Percentiles rank a stretch among this genome's conserved stretches.
Conservation (phyloP, 1,140 invertebrate genomes). For the Lutraria rhynchaena region DNA sequence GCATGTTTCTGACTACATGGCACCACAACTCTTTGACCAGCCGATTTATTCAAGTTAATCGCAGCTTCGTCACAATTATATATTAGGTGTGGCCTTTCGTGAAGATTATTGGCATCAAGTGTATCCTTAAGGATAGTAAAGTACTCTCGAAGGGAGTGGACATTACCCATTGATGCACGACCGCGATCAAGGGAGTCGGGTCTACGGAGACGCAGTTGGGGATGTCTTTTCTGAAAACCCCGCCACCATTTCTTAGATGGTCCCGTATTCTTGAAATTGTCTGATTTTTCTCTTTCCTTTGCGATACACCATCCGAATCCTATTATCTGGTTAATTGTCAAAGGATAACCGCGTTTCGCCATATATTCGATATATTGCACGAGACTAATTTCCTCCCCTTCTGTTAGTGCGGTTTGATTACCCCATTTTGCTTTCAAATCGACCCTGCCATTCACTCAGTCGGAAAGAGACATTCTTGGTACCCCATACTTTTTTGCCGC, state of each 20-base stretch:
- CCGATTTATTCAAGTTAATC: conserved; percentile 13
- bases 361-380: background rate
- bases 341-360: background rate
- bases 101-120: background rate
- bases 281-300: background rate
- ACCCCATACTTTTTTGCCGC: background rate
- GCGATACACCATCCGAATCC: conserved; percentile 40
- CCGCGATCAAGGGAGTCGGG: background rate
- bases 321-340: background rate
- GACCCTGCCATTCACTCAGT: background rate
- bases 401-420: conserved; percentile 8
- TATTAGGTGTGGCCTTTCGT: conserved; percentile 29
- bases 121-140: conserved; percentile 3
- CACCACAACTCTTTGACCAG: background rate
- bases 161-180: conserved; percentile 1
- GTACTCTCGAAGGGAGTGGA: background rate
- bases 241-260: conserved; percentile 12
- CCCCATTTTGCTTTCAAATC: conserved; percentile 1
- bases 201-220: background rate
- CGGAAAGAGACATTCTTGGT: conserved; percentile 2
- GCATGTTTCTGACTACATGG: conserved; percentile 9
- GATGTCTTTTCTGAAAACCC: conserved; percentile 3
- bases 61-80: conserved; percentile 24
- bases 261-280: background rate
- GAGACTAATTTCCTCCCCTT: background rate